Evolutionary conservation across 2,113 vertebrate species (phyloP).

Genomic region (Planiliza haematocheilus): DNA sequence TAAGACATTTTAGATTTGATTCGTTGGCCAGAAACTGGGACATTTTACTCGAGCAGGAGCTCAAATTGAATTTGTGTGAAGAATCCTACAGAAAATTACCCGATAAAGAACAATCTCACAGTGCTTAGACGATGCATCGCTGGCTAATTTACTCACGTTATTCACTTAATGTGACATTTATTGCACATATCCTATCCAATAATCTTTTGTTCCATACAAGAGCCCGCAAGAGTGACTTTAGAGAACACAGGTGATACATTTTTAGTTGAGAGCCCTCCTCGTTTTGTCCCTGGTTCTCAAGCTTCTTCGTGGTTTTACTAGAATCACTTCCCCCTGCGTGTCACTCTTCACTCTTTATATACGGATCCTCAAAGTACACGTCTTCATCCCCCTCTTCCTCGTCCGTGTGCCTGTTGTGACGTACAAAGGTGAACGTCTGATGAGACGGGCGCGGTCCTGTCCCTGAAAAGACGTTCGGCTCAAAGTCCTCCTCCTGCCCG

Average conservation of each 20-base stretch:
- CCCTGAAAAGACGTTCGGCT: slow-evolving; percentile 74
- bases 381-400: slow-evolving; percentile 56
- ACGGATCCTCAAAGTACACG: slow-evolving; percentile 92
- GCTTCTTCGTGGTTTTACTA: not conserved
- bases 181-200: not conserved
- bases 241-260: not conserved
- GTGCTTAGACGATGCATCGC: not conserved
- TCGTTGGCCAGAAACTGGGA: too few relatives aligned
- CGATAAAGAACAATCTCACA: too few relatives aligned
- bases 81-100: too few relatives aligned
- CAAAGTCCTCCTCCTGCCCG: not conserved
- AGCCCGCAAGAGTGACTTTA: not conserved
- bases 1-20: too few relatives aligned
- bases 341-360: slow-evolving; percentile 82
- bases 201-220: not conserved
- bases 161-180: not conserved
- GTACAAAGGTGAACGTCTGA: slow-evolving; percentile 66
- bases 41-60: too few relatives aligned
- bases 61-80: too few relatives aligned
- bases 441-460: slow-evolving; percentile 14
- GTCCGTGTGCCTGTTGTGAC: slow-evolving; percentile 67
- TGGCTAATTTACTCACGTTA: not conserved
- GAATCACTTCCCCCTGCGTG: not conserved
- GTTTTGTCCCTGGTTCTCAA: not conserved
- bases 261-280: not conserved